Percentiles rank a stretch among this genome's conserved stretches.
Evolutionary conservation across 2,797 vertebrate species (phyloP).

Genomic region (Eulemur albifrons): DNA sequence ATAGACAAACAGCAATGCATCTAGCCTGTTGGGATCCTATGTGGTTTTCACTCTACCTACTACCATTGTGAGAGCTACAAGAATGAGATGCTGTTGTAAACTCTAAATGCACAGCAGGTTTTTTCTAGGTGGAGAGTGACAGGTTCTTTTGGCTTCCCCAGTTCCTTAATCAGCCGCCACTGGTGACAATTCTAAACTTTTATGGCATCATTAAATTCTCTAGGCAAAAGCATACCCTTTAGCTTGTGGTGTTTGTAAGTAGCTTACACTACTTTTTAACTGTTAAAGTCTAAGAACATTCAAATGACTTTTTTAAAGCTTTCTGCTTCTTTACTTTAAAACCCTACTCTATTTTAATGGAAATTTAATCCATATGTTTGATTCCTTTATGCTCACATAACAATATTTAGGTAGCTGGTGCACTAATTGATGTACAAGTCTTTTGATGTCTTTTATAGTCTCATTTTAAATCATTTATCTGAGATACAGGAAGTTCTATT

Average conservation of each 20-base stretch:
- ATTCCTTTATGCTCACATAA: constrained; percentile 25
- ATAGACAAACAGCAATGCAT: background rate
- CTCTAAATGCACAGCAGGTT: background rate
- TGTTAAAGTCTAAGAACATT: constrained; percentile 45
- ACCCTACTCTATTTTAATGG: constrained; percentile 42
- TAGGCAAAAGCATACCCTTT: background rate
- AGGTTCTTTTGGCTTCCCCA: background rate
- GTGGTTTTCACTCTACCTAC: background rate
- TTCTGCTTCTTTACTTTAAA: constrained; percentile 42
- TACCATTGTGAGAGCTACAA: background rate
- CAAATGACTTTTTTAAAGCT: constrained; percentile 12
- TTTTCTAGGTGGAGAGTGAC: background rate
- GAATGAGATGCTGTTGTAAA: background rate
- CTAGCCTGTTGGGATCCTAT: background rate
- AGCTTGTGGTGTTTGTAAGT: background rate
- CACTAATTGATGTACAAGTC: constrained; percentile 50
- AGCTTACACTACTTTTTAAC: constrained; percentile 44
- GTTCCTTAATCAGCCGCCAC: background rate
- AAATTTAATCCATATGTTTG: constrained; percentile 46
- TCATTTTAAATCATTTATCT: constrained; percentile 55
- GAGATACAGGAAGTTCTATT: constrained; percentile 44
- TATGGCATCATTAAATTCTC: background rate
- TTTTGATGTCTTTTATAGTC: constrained; percentile 60
- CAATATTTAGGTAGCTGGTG: constrained; percentile 57
- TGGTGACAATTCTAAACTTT: background rate